Conservation (phyloP, 2,888 invertebrate species). For the Sminthurinus aureus region DNA sequence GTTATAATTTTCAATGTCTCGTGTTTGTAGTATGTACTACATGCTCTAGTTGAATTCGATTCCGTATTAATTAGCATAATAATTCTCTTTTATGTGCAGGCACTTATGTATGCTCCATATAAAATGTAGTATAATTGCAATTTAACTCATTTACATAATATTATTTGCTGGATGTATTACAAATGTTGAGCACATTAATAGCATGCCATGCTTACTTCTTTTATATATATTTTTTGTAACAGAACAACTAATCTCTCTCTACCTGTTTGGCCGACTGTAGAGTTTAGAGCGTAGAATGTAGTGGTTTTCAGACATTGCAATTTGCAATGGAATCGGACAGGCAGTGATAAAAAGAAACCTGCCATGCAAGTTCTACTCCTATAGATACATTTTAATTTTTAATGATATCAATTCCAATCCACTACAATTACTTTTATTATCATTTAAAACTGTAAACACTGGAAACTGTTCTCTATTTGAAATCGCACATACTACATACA, state of each 20-base stretch:
- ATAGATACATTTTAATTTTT: background rate
- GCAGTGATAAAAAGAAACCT: background rate
- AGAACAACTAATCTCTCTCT: no score
- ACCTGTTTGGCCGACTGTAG: no score
- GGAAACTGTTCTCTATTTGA: background rate
- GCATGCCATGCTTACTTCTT: no score
- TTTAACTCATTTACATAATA: background rate
- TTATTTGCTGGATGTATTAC: no score
- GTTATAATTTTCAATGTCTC: background rate
- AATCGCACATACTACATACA: background rate
- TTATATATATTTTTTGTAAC: no score
- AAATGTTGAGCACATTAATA: no score
- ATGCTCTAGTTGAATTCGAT: background rate
- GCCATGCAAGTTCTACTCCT: background rate
- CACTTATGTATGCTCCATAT: background rate
- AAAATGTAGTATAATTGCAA: background rate
- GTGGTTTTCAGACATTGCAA: no score
- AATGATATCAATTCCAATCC: background rate
- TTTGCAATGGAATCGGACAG: no score
- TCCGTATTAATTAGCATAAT: conserved; percentile 1
- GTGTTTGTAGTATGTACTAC: background rate
- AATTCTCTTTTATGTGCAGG: background rate
- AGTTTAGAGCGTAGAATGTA: no score
- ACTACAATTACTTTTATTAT: background rate
- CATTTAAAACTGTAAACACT: background rate